Conservation (phyloP, 1,140 invertebrate genomes). For the Atta cephalotes region DNA sequence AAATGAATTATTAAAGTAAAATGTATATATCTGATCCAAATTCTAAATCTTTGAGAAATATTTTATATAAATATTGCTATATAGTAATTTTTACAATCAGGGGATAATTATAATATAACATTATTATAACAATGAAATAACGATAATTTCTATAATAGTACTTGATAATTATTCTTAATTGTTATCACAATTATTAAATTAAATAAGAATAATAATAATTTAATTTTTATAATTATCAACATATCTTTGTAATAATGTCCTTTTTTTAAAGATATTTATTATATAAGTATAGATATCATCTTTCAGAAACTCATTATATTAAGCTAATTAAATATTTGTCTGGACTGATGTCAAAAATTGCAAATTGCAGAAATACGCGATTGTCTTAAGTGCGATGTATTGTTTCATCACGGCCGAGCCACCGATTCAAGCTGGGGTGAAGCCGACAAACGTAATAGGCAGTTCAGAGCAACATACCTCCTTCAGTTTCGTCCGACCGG, state of each 20-base stretch:
- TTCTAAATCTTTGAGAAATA: neutral
- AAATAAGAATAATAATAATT: neutral
- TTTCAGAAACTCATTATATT: neutral
- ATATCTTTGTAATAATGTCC: neutral
- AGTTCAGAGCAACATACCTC: conserved; percentile 81
- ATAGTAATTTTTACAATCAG: neutral
- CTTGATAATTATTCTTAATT: neutral
- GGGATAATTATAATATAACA: neutral
- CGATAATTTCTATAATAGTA: neutral
- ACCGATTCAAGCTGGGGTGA: conserved; percentile 72
- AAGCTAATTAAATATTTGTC: neutral
- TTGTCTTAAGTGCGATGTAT: conserved; percentile 51
- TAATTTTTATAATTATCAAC: neutral
- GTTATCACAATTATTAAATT: neutral
- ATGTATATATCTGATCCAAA: neutral
- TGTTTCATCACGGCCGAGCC: conserved; percentile 58
- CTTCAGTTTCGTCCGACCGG: conserved; percentile 81
- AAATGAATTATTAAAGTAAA: neutral
- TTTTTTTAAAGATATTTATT: neutral
- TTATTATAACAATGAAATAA: neutral
- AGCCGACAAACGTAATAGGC: conserved; percentile 78
- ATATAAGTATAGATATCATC: neutral
- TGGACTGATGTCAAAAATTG: conserved; percentile 37
- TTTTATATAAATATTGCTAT: neutral
- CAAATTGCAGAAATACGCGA: conserved; percentile 68